Evolutionary conservation across 2,888 invertebrate genomes (phyloP).

Genomic region (Nomada ruficornis): DNA sequence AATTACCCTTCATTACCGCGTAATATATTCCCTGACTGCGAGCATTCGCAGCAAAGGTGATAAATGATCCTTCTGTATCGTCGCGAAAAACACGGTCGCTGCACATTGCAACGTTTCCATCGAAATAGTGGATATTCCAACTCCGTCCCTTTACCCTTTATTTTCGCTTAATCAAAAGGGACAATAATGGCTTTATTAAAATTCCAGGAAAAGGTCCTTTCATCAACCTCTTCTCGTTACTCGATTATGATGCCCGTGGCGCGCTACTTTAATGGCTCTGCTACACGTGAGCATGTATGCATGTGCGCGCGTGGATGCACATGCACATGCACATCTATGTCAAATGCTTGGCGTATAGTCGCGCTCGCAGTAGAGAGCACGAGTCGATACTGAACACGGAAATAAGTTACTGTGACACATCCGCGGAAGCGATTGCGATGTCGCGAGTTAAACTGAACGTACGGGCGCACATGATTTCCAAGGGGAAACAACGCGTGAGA

Average conservation of each 20-base stretch:
- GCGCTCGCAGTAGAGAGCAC: slow-evolving; percentile 20
- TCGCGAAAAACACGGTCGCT: not conserved
- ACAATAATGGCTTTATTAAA: slow-evolving; percentile 15
- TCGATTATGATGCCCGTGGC: slow-evolving; percentile 41
- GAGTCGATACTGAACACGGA: slow-evolving; percentile 49
- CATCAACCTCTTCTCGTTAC: slow-evolving; percentile 40
- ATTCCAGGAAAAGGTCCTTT: slow-evolving; percentile 21
- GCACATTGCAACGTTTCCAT: not conserved
- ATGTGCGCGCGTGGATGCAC: no score
- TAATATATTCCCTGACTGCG: not conserved
- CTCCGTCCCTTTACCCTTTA: not conserved
- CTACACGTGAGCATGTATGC: no score
- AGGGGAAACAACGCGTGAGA: slow-evolving; percentile 22
- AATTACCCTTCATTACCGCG: not conserved
- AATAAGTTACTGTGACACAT: slow-evolving; percentile 57
- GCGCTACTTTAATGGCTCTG: slow-evolving; percentile 10
- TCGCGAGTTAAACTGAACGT: slow-evolving; percentile 53
- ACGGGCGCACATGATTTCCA: slow-evolving; percentile 34
- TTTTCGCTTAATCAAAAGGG: not conserved
- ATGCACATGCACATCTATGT: slow-evolving; percentile 1
- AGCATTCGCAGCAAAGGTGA: not conserved
- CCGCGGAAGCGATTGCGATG: slow-evolving; percentile 39
- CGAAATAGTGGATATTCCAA: no score
- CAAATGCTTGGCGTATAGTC: slow-evolving; percentile 37
- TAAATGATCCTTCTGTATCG: not conserved